phyloP scores from a whole-genome alignment of 2,113 vertebrate species.

The Erythrocebus patas region DNA sequence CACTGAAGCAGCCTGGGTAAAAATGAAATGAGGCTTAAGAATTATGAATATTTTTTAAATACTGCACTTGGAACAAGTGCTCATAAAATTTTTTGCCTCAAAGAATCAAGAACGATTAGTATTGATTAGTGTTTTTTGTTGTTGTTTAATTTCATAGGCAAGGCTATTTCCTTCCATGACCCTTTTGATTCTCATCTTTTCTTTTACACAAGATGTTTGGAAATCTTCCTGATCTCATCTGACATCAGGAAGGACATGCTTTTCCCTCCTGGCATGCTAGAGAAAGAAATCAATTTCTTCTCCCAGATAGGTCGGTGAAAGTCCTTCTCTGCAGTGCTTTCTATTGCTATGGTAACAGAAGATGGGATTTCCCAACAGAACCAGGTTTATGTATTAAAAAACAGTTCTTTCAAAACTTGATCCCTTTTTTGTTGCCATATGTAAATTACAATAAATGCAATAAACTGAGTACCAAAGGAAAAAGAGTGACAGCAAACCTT shows the following conservation, averaged over 20 bases:
- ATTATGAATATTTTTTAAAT: not conserved
- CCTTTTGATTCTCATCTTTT: slow-evolving; percentile 30
- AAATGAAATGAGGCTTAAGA: slow-evolving; percentile 34
- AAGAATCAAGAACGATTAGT: slow-evolving; percentile 1
- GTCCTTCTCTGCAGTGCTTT: slow-evolving; percentile 62
- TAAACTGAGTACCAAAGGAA: slow-evolving; percentile 5
- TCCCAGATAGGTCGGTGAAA: slow-evolving; percentile 30
- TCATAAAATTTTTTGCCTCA: slow-evolving; percentile 22
- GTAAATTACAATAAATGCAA: not conserved
- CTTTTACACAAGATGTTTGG: not conserved
- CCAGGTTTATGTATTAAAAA: slow-evolving; percentile 53
- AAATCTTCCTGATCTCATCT: slow-evolving; percentile 45
- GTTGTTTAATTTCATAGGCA: not conserved
- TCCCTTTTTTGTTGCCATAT: slow-evolving; percentile 37
- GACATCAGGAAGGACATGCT: slow-evolving; percentile 37
- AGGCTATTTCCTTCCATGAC: not conserved
- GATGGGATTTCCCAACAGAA: slow-evolving; percentile 62
- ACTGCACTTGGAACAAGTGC: not conserved
- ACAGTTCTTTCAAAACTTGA: slow-evolving; percentile 41
- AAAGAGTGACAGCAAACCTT: not conserved
- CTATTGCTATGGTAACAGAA: slow-evolving; percentile 73
- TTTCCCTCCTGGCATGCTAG: slow-evolving; percentile 16
- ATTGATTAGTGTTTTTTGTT: not conserved
- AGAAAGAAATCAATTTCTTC: slow-evolving; percentile 68
- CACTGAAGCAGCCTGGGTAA: not conserved